Base-by-base conservation (phyloP, 1,140 invertebrate genomes). In the Drosophila funebris region DNA sequence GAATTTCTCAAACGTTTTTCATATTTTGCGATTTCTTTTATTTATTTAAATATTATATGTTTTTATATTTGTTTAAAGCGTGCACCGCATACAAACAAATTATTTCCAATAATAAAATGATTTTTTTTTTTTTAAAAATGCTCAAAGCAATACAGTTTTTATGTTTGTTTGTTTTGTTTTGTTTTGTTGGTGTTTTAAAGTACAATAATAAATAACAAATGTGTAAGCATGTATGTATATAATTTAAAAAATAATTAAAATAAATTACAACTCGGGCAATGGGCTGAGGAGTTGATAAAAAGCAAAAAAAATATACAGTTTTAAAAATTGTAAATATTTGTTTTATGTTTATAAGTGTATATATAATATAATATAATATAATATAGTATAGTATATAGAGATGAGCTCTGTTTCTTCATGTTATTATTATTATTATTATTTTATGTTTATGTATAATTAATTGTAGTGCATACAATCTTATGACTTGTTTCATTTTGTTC, bases 201-300 rank as follows among this genome's bases (percentile, higher is more conserved):
- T 80, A 80, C 70, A 87, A 87, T 87, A 87, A 87, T 87, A 87
- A 87, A 87, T 87, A 87, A 87, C 82, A 87, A 85, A 78, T 87
- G 67, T 71, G 22, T 76, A 62, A 56, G 64, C 44, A 63, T 78
- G 60, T 73, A 58, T 73, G 36, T 73, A 54, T 77, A 70, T 84
- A 62, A 71, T 58, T 74, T 44, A 76, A 75, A 75, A 72, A 71
- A 77, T 76, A 70, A 67, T 75, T 80, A 75, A 78, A 80, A 85
- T 81, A 77, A 64, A 69, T 67, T 67, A 57, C 79, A 83, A 78
- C 79, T 77, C 73, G 73, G 78, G 66, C 80, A 84, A 78, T 71
- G 71, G 62, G 74, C 58, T 69, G 56, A 16, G 48, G 71, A 78
- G 70, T 74, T 74, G 73, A 52, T 37, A 50, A 50, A 68, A 67